Percentiles rank a stretch among this genome's conserved stretches.
phyloP scores from a whole-genome alignment of 1,140 invertebrate genomes.

The Zophobas morio region DNA sequence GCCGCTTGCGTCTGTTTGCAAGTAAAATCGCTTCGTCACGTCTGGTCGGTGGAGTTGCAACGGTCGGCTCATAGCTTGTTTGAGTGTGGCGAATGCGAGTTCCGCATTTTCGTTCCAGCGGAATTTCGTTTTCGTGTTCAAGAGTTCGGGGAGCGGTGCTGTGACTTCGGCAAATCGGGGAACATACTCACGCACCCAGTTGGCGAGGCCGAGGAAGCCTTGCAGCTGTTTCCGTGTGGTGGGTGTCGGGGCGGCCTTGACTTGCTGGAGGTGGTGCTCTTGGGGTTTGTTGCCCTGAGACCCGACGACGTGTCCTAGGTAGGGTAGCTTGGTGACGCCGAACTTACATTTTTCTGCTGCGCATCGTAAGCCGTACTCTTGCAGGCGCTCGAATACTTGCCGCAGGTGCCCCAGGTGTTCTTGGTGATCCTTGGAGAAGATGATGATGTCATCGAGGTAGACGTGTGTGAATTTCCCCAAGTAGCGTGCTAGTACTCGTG shows the following conservation, averaged over 20 bases:
- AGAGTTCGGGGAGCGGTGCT: slow-evolving; percentile 49
- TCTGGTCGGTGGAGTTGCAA: slow-evolving; percentile 55
- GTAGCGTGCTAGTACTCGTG: too few species aligned
- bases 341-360: slow-evolving; percentile 44
- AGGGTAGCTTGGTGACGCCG: neutral
- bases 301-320: slow-evolving; percentile 39
- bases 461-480: too few species aligned
- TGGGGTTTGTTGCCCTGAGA: slow-evolving; percentile 19
- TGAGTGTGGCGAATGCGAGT: slow-evolving; percentile 58
- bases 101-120: neutral
- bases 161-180: slow-evolving; percentile 48
- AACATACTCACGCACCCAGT: slow-evolving; percentile 61
- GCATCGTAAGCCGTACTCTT: neutral
- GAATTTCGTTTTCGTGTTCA: slow-evolving; percentile 30
- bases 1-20: slow-evolving; percentile 61
- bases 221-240: slow-evolving; percentile 46
- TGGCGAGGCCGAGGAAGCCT: slow-evolving; percentile 55
- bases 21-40: slow-evolving; percentile 59
- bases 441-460: too few species aligned
- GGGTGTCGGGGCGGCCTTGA: neutral
- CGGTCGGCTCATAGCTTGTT: slow-evolving; percentile 55
- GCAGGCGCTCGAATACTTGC: too few species aligned
- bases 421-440: too few species aligned
- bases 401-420: too few species aligned
- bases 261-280: slow-evolving; percentile 11